Conservation (phyloP, 2,888 invertebrate species). For the Nebria salina region DNA sequence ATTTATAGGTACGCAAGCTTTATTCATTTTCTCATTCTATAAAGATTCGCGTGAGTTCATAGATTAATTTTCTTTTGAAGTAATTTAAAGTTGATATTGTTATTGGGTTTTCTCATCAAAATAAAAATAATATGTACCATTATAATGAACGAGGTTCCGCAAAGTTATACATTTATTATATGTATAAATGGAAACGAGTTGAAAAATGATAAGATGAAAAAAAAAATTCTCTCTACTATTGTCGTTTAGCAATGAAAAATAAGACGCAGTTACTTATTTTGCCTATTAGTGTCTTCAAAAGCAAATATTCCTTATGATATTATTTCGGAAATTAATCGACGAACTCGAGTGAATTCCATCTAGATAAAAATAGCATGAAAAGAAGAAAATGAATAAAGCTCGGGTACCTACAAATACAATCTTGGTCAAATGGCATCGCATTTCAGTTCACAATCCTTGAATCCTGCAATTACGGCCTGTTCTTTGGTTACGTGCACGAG, state of each 20-base stretch:
- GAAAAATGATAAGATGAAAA: neutral
- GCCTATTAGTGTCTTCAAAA: neutral
- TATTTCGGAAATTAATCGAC: neutral
- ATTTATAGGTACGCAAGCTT: no score
- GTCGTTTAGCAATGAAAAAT: neutral
- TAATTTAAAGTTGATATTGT: no score
- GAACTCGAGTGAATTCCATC: neutral
- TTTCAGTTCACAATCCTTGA: conserved; percentile 1
- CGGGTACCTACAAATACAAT: neutral
- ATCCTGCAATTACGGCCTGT: neutral
- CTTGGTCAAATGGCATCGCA: neutral
- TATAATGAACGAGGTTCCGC: no score
- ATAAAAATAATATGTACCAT: no score
- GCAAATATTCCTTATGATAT: neutral
- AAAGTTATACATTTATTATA: no score
- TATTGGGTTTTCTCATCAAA: no score
- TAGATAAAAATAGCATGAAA: neutral
- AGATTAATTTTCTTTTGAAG: no score
- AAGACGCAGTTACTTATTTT: neutral
- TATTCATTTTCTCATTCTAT: no score
- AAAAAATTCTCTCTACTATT: neutral
- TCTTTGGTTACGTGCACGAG: neutral
- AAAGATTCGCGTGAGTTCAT: no score
- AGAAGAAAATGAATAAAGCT: neutral
- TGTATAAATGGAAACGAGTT: neutral